Conservation (phyloP, 2,113 vertebrate genomes). For the Motacilla alba region DNA sequence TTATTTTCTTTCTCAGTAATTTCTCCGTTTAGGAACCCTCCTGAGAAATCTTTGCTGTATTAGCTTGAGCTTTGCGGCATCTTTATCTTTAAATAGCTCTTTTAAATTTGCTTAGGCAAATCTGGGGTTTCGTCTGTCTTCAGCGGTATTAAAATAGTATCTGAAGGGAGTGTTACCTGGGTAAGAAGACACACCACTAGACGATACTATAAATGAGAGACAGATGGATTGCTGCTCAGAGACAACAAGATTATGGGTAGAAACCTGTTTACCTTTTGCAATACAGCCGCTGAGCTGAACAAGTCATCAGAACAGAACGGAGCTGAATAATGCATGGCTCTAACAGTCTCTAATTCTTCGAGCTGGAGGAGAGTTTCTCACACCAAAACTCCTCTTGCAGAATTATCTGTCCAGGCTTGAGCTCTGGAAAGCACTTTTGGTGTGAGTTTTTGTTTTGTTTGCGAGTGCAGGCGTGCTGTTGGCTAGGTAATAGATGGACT, state of each 20-base stretch:
- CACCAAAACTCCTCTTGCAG: background rate
- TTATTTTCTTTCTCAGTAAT: conserved; percentile 38
- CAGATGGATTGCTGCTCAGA: conserved; percentile 52
- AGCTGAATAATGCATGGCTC: background rate
- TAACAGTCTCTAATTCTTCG: background rate
- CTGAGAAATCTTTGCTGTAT: conserved; percentile 38
- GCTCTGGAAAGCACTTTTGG: background rate
- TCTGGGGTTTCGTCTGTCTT: conserved; percentile 40
- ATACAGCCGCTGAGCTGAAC: background rate
- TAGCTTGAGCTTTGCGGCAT: conserved; percentile 51
- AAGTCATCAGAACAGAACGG: conserved; percentile 4
- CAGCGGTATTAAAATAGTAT: conserved; percentile 14
- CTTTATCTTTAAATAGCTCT: conserved; percentile 44
- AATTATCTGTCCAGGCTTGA: background rate
- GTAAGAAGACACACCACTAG: conserved; percentile 22
- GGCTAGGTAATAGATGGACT: background rate
- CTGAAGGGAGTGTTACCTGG: conserved; percentile 20
- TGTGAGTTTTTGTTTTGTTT: background rate
- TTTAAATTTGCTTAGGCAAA: conserved; percentile 50
- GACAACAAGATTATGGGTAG: conserved; percentile 11
- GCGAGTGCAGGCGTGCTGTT: background rate
- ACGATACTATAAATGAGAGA: conserved; percentile 3
- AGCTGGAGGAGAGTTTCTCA: background rate
- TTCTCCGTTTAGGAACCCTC: background rate
- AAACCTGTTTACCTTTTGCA: conserved; percentile 51